These are phyloP conservation scores for Mus spretus DNA, from an alignment of 2,797 vertebrate species.

Conservation along the genomic window DNA sequence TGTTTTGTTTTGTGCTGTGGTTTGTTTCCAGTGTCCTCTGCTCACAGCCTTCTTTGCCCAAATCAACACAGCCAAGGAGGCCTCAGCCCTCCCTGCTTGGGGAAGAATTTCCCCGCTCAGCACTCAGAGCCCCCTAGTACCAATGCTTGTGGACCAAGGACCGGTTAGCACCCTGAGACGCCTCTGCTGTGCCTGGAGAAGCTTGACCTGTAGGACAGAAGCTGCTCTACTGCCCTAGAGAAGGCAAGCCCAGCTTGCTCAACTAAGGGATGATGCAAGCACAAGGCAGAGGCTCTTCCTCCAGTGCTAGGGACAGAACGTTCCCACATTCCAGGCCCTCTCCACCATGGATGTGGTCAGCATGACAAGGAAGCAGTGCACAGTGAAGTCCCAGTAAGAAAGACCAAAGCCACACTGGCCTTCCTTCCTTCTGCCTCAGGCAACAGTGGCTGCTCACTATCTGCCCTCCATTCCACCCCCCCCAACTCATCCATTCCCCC, in stretches of 20 bases:
- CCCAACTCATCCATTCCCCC: background rate
- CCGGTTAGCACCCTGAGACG: background rate
- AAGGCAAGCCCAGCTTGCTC: conserved; percentile 47
- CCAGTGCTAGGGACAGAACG: background rate
- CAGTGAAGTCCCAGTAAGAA: background rate
- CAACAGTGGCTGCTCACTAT: background rate
- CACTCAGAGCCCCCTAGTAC: background rate
- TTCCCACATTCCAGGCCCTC: conserved; percentile 29
- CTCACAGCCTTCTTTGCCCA: background rate
- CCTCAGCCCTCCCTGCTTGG: background rate
- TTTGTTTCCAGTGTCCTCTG: conserved; percentile 52
- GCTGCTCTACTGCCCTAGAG: conserved; percentile 3
- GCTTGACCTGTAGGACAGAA: fast-evolving
- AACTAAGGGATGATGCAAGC: conserved; percentile 51
- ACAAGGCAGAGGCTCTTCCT: conserved; percentile 45
- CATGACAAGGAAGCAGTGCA: background rate
- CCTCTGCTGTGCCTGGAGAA: background rate
- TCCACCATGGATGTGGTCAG: background rate
- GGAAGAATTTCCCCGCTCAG: background rate
- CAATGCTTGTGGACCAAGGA: background rate
- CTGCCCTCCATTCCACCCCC: background rate
- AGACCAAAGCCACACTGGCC: background rate
- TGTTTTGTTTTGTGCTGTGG: conserved; percentile 46
- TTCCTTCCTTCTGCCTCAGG: background rate
- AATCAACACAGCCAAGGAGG: background rate